A percentile compares a stretch with the other conserved stretches of the same genome.
Conservation (phyloP, 2,113 vertebrate species). For the Dinomys branickii region DNA sequence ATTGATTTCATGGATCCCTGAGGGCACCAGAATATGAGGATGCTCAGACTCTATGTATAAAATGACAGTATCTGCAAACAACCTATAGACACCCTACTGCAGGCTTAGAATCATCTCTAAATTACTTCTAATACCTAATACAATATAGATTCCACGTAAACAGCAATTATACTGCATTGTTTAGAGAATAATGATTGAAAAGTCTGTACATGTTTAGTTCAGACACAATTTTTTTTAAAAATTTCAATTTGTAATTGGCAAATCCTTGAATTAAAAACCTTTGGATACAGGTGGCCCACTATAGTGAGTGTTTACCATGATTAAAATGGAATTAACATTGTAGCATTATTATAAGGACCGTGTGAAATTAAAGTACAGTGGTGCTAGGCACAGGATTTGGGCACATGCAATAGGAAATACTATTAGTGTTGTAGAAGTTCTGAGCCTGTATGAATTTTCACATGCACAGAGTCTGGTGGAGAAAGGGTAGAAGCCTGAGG, state of each 20-base stretch:
- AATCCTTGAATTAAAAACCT: not conserved
- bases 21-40: not conserved
- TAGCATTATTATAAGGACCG: not conserved
- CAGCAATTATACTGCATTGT: not conserved
- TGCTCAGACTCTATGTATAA: not conserved
- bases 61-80: not conserved
- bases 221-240: not conserved
- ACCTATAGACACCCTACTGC: not conserved
- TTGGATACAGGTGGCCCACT: no score
- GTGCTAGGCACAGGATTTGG: not conserved
- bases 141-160: not conserved
- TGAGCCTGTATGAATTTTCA: not conserved
- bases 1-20: not conserved
- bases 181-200: not conserved
- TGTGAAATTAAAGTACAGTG: not conserved
- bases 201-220: not conserved
- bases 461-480: not conserved
- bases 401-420: not conserved
- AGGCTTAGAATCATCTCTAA: not conserved
- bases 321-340: not conserved
- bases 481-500: not conserved
- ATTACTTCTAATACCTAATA: not conserved
- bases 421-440: not conserved
- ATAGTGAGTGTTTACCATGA: slow-evolving; percentile 7
- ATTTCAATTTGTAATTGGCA: not conserved